phyloP scores from a whole-genome alignment of 1,140 invertebrate species.

The Drosophila nikananu region DNA sequence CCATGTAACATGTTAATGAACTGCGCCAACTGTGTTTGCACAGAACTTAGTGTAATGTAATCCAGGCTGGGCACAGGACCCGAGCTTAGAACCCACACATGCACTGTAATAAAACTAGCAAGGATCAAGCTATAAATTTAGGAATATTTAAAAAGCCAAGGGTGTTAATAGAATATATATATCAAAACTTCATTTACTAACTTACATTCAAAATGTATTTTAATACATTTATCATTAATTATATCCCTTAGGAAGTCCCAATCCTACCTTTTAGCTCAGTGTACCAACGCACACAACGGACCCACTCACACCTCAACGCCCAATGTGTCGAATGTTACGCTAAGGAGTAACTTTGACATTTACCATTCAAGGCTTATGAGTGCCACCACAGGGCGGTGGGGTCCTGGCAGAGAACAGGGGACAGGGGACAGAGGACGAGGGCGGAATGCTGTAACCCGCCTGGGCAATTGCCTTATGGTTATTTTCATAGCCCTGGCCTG shows the following conservation, averaged over 20 bases:
- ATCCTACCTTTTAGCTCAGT: constrained; percentile 1
- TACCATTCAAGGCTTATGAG: constrained; percentile 84
- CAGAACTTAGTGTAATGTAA: constrained; percentile 84
- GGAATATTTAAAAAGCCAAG: neutral
- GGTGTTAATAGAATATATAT: neutral
- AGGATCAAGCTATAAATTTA: neutral
- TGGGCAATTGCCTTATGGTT: constrained; percentile 82
- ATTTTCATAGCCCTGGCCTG: constrained; percentile 82
- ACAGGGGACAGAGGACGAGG: neutral
- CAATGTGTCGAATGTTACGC: constrained; percentile 83
- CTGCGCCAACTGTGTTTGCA: constrained; percentile 84
- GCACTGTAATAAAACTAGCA: constrained; percentile 9
- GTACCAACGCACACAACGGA: constrained; percentile 17
- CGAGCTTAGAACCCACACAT: constrained; percentile 16
- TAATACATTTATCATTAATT: neutral
- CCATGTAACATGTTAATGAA: constrained; percentile 84
- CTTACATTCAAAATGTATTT: neutral
- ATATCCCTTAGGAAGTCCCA: neutral
- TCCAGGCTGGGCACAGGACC: constrained; percentile 54
- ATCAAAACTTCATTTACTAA: neutral
- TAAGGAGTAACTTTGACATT: constrained; percentile 84
- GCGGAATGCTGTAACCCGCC: constrained; percentile 60
- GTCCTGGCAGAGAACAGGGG: neutral
- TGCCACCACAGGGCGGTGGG: constrained; percentile 53
- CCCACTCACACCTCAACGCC: constrained; percentile 71